Percentiles rank a stretch among this genome's conserved stretches.
Evolutionary conservation across 2,888 invertebrate genomes (phyloP).

Genomic region (Polydesmus complanatus): DNA sequence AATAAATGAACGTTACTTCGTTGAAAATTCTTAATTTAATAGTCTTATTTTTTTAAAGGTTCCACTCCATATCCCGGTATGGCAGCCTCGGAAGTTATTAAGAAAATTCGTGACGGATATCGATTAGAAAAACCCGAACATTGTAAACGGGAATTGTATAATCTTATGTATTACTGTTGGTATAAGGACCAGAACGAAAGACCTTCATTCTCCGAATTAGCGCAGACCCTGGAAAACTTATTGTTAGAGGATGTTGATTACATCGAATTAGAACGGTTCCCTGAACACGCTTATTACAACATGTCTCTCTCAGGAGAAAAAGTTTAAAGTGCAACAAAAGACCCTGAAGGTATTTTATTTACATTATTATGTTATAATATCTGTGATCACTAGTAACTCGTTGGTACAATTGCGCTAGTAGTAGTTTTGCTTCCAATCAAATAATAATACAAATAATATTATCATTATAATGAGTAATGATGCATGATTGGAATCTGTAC

Average conservation of each 20-base stretch:
- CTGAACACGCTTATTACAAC: slow-evolving; percentile 68
- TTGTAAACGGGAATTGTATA: slow-evolving; percentile 72
- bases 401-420: too few species aligned
- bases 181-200: slow-evolving; percentile 66
- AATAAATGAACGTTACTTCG: neutral
- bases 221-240: slow-evolving; percentile 63
- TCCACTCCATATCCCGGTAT: slow-evolving; percentile 90
- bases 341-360: too few species aligned
- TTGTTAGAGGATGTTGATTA: slow-evolving; percentile 83
- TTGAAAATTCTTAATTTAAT: neutral
- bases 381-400: too few species aligned
- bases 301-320: slow-evolving; percentile 53
- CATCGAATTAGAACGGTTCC: slow-evolving; percentile 79
- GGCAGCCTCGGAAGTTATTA: slow-evolving; percentile 79
- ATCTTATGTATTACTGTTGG: slow-evolving; percentile 95
- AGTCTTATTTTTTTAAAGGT: slow-evolving; percentile 36
- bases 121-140: slow-evolving; percentile 85
- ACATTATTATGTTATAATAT: too few species aligned
- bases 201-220: slow-evolving; percentile 71
- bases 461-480: too few species aligned
- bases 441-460: too few species aligned
- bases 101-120: slow-evolving; percentile 73
- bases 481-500: too few species aligned
- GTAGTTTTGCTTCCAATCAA: too few species aligned
- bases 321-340: too few species aligned